Base-by-base conservation (phyloP, 1,140 invertebrate genomes). In the Aphaenogaster floridana region DNA sequence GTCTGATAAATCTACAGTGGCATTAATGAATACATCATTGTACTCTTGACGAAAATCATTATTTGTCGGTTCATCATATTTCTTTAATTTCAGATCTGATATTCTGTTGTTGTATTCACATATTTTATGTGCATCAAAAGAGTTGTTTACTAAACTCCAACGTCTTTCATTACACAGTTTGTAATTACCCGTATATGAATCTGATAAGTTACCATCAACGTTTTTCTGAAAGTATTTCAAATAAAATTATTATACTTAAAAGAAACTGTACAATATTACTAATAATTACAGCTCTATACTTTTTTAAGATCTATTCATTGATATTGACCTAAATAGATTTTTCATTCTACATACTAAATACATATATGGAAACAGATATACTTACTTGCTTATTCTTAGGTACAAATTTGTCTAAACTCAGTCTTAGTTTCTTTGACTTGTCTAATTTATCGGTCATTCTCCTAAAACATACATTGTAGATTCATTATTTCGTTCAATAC, bases 1-100 rank as follows among this genome's bases (percentile, higher is more conserved):
- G 61, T 95, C 94, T 1, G 95, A 95, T 76, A 95, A 90, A 89
- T 95, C 95, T 6, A 95, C 86, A 63, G 94, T 92, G 1, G 95
- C 94, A 9, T 95, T 92, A 78, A 93, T 89, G 66, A 95, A 94
- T 8, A 94, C 61, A 85, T 92, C 89, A 11, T 94, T 92, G 15
- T 91, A 93, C 13, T 91, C 85, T 66, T 90, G 89, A 5, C 86
- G 86, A 36, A 91, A 84, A 13, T 89, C 86, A 8, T 72, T 54
- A 86, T 90, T 89, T 7, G 87, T 89, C 52, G 72, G 64, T 90
- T 93, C 76, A n/a, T 79, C 89, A 68, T 63, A 88, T 91, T 88
- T 92, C 17, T 85, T 80, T 72, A 90, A 86, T 42, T 50, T 74
- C 0, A 92, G 57, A 7, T 92, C 88, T 0, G 85, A 86, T 11